phyloP scores from a whole-genome alignment of 2,113 vertebrate species.

The Muntiacus muntjak region DNA sequence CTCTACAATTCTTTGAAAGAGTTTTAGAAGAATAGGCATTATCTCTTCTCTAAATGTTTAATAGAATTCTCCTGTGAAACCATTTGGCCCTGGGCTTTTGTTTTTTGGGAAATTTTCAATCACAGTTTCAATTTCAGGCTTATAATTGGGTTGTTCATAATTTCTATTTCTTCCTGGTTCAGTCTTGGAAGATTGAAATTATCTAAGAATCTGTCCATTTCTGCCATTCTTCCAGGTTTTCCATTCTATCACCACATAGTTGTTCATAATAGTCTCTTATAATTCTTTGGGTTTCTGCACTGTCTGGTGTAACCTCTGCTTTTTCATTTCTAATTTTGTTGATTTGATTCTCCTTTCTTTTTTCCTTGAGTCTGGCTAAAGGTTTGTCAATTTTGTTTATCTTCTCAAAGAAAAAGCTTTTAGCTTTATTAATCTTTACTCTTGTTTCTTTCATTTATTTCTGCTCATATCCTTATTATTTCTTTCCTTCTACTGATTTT shows the following conservation, averaged over 20 bases:
- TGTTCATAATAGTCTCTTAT: not conserved
- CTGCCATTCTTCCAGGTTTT: not conserved
- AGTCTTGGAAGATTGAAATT: not conserved
- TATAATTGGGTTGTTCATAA: not conserved
- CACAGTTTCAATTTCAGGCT: too few species aligned
- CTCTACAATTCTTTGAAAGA: too few species aligned
- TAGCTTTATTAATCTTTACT: not conserved
- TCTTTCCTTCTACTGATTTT: too few species aligned
- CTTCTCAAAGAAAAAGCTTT: not conserved
- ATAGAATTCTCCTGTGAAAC: too few species aligned
- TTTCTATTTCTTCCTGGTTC: not conserved
- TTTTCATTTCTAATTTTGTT: not conserved
- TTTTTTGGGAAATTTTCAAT: too few species aligned
- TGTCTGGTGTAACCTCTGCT: not conserved
- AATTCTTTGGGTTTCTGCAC: not conserved
- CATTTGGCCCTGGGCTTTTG: too few species aligned
- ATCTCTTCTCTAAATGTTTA: too few species aligned
- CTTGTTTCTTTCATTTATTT: not conserved
- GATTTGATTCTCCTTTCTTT: not conserved
- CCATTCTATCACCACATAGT: not conserved
- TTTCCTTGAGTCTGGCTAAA: not conserved
- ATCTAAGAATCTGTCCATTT: not conserved
- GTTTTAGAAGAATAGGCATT: too few species aligned
- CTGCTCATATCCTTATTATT: too few species aligned
- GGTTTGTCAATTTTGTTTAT: not conserved